Conservation (phyloP, 2,797 vertebrate species). For the Eupleurogrammus muticus region DNA sequence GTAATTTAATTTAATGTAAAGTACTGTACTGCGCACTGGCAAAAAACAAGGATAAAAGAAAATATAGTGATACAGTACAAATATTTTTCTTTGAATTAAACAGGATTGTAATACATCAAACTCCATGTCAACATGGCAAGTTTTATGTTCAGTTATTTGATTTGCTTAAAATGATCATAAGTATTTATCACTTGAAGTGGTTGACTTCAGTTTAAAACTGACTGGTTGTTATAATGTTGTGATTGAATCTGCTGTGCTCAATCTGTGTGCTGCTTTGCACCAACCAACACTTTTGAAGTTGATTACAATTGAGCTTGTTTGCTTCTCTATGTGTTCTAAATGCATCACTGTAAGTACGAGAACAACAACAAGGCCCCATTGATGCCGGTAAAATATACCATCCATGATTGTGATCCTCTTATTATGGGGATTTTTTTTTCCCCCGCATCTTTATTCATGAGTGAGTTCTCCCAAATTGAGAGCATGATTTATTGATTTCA, state of each 20-base stretch:
- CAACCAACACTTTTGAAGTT: conserved; percentile 44
- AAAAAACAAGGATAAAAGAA: not conserved
- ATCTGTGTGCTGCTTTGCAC: conserved; percentile 28
- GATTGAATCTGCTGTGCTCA: conserved; percentile 55
- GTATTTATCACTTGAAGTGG: conserved; percentile 35
- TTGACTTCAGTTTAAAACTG: conserved; percentile 31
- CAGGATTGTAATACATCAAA: not conserved
- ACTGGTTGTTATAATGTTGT: conserved; percentile 55
- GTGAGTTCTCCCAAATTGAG: too few relatives aligned
- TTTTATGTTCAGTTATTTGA: conserved; percentile 12
- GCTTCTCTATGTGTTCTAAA: conserved; percentile 27
- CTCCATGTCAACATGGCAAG: too few relatives aligned
- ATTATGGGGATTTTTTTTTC: not conserved
- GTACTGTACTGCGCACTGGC: not conserved
- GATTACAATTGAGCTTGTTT: conserved; percentile 51
- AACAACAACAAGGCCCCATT: conserved; percentile 13
- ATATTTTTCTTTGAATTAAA: not conserved
- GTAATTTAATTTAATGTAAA: not conserved
- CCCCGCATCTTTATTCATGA: too few relatives aligned
- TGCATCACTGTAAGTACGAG: conserved; percentile 16
- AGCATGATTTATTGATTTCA: too few relatives aligned
- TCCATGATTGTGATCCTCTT: conserved; percentile 3
- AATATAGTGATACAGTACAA: not conserved
- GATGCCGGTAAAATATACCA: conserved; percentile 18
- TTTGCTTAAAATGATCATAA: conserved; percentile 5